These are phyloP conservation scores for Polypterus senegalus DNA, from an alignment of 2,113 vertebrate genomes.

Conservation along the genomic window DNA sequence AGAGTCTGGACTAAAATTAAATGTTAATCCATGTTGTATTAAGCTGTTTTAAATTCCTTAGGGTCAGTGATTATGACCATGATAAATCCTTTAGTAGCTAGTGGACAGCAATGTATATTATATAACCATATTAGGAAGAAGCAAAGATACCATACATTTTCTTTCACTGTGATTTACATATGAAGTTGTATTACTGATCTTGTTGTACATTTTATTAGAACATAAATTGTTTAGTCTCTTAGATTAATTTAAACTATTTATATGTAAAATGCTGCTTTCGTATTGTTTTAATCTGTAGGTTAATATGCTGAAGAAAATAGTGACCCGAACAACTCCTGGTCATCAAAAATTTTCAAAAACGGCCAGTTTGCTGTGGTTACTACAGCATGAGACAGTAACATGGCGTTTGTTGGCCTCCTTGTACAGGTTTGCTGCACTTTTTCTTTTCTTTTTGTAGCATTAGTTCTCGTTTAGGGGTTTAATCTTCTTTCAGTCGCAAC, in stretches of 20 bases:
- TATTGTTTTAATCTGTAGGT: constrained; percentile 43
- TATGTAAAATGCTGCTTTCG: too few species aligned
- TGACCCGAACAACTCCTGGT: constrained; percentile 70
- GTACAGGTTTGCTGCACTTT: constrained; percentile 58
- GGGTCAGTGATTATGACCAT: too few species aligned
- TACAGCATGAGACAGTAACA: constrained; percentile 85
- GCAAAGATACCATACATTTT: neutral
- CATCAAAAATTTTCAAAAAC: constrained; percentile 86
- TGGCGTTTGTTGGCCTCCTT: constrained; percentile 86
- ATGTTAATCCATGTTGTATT: too few species aligned
- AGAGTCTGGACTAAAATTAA: too few species aligned
- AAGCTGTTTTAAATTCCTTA: too few species aligned
- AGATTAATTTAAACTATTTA: too few species aligned
- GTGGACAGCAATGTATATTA: neutral
- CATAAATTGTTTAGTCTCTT: too few species aligned
- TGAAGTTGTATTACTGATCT: too few species aligned
- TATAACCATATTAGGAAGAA: neutral
- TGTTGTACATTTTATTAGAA: too few species aligned
- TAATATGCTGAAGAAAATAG: constrained; percentile 71
- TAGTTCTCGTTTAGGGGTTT: neutral
- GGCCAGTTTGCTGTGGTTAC: constrained; percentile 83
- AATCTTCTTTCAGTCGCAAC: neutral
- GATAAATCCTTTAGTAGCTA: neutral
- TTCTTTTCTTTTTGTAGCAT: neutral
- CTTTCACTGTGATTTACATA: too few species aligned